Percentiles rank a stretch among this genome's conserved stretches.
These are phyloP conservation scores for Sporophila hypoxantha DNA, from an alignment of 2,113 vertebrate genomes.

Conservation along the genomic window DNA sequence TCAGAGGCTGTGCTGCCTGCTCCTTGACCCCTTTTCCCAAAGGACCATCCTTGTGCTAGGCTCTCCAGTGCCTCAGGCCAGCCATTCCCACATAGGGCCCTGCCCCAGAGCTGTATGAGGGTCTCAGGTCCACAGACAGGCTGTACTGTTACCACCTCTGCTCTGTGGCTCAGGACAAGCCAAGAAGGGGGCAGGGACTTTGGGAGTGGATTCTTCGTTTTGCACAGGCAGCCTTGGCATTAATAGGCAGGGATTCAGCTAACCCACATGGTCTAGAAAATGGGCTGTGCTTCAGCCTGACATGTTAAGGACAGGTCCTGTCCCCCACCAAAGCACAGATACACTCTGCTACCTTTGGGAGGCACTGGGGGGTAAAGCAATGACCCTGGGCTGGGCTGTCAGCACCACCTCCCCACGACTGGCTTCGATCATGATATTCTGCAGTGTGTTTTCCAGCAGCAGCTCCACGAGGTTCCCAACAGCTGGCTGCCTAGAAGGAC, in stretches of 20 bases:
- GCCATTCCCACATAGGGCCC: not conserved
- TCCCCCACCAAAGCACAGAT: not conserved
- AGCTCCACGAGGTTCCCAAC: constrained; percentile 71
- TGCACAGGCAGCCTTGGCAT: not conserved
- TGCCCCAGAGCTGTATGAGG: not conserved
- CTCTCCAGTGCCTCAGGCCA: not conserved
- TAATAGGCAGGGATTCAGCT: not conserved
- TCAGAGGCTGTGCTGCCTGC: not conserved
- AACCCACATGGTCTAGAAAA: not conserved
- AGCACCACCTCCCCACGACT: constrained; percentile 82
- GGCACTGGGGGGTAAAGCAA: constrained; percentile 60
- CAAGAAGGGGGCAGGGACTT: not conserved
- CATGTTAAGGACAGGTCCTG: not conserved
- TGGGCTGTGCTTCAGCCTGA: not conserved
- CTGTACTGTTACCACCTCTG: not conserved
- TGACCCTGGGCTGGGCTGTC: constrained; percentile 71
- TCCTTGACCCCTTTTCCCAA: not conserved
- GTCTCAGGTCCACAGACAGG: not conserved
- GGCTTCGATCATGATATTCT: constrained; percentile 87
- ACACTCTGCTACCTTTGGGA: constrained; percentile 24
- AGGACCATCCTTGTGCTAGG: not conserved
- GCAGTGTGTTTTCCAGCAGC: constrained; percentile 81
- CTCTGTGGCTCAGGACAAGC: not conserved
- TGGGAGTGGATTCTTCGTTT: not conserved
- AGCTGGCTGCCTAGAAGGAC: constrained; percentile 60